Conservation (phyloP, 2,797 vertebrate species). For the Coregonus sp. region DNA sequence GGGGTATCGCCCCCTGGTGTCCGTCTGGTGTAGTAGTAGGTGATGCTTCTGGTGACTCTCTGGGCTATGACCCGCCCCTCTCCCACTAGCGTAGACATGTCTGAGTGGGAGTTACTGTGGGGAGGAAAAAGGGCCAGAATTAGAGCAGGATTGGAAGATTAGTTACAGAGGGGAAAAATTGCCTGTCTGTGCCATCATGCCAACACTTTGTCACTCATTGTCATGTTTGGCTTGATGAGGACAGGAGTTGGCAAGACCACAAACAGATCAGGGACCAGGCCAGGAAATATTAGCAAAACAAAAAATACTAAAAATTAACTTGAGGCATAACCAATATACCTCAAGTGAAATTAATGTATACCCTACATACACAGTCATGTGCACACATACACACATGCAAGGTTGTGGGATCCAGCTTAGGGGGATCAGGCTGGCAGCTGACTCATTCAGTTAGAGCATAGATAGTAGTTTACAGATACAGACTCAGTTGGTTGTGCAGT, state of each 20-base stretch:
- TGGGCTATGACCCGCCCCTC: slow-evolving; percentile 25
- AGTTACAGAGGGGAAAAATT: not conserved
- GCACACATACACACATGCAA: not conserved
- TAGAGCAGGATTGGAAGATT: not conserved
- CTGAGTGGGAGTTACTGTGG: slow-evolving; percentile 41
- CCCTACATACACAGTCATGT: not conserved
- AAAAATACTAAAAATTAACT: too few species aligned
- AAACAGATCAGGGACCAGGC: too few species aligned
- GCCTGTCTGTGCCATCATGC: too few species aligned
- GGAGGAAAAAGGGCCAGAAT: not conserved
- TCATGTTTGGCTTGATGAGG: too few species aligned
- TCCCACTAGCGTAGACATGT: not conserved
- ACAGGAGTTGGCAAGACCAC: too few species aligned
- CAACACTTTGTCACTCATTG: too few species aligned
- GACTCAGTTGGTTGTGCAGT: too few species aligned
- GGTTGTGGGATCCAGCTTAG: not conserved
- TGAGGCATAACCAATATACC: not conserved
- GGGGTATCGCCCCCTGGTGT: not conserved
- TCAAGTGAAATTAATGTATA: not conserved
- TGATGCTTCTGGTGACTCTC: slow-evolving; percentile 53
- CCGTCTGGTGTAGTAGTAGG: slow-evolving; percentile 48
- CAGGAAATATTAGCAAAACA: not conserved
- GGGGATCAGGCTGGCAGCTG: not conserved
- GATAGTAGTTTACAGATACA: too few species aligned
- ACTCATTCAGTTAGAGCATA: too few species aligned